These are phyloP conservation scores for Tragelaphus scriptus DNA, from an alignment of 2,113 vertebrate genomes.

Conservation along the genomic window DNA sequence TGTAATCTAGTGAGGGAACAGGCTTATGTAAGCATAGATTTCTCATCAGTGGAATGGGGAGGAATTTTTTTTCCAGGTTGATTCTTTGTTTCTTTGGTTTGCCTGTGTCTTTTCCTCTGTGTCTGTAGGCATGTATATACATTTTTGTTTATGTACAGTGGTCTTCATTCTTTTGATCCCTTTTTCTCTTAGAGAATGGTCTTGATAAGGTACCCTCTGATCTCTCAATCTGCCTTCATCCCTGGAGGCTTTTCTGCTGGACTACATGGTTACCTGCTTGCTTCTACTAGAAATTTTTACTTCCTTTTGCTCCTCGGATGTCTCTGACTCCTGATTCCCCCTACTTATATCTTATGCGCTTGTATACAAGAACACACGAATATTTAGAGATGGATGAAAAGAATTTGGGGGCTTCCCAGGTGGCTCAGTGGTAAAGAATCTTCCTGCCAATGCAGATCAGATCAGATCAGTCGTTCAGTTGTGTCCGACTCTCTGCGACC, in stretches of 20 bases:
- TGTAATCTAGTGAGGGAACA: background rate
- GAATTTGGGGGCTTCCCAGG: background rate
- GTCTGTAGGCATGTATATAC: rapidly evolving
- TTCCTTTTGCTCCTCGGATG: background rate
- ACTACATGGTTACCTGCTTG: rapidly evolving
- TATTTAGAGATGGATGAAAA: background rate
- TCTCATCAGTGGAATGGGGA: background rate
- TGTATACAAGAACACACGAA: background rate
- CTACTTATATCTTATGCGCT: background rate
- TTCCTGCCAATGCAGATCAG: background rate
- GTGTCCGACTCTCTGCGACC: no score
- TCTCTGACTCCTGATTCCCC: background rate
- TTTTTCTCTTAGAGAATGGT: background rate
- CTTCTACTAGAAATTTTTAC: background rate
- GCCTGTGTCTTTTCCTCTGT: background rate
- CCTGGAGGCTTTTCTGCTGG: background rate
- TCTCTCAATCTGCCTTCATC: background rate
- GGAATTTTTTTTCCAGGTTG: background rate
- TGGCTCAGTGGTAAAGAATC: background rate
- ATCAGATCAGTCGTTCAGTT: no score
- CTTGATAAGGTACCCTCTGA: background rate
- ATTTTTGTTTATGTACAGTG: background rate
- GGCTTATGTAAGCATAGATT: background rate
- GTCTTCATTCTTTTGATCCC: background rate
- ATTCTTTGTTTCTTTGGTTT: background rate